Evolutionary conservation across 2,888 invertebrate species (phyloP).

Genomic region (Agrilus mali): DNA sequence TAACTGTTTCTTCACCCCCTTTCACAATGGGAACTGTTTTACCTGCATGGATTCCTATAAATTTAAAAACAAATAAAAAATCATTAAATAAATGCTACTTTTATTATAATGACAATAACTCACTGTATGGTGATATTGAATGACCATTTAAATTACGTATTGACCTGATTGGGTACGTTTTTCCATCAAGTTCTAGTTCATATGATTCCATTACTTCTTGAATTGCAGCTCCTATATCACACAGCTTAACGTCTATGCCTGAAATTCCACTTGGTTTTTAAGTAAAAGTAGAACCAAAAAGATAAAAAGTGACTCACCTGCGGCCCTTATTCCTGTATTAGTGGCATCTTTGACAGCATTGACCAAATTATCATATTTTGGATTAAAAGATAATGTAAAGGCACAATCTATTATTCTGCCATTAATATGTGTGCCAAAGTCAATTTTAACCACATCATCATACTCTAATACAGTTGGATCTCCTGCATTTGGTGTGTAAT

Average conservation of each 20-base stretch:
- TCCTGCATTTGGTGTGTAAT: constrained; percentile 97
- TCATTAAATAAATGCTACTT: constrained; percentile 3
- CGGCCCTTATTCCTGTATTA: constrained; percentile 84
- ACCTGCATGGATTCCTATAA: constrained; percentile 76
- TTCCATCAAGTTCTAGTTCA: constrained; percentile 94
- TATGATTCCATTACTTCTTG: constrained; percentile 99
- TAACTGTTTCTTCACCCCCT: constrained; percentile 92
- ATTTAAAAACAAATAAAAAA: constrained; percentile 2
- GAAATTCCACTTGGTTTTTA: constrained; percentile 23
- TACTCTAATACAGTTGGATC: constrained; percentile 88
- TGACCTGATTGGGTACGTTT: constrained; percentile 90
- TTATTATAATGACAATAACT: constrained; percentile 34
- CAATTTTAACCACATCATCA: constrained; percentile 98
- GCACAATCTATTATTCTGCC: constrained; percentile 98
- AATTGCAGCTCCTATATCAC: constrained; percentile 92
- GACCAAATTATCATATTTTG: constrained; percentile 85
- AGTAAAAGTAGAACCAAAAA: background rate
- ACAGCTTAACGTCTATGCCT: constrained; percentile 93
- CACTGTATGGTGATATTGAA: constrained; percentile 97
- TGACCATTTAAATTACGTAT: constrained; percentile 98
- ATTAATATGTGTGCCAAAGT: constrained; percentile 97
- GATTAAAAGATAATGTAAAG: constrained; percentile 93
- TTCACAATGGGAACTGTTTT: constrained; percentile 99
- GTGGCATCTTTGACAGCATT: constrained; percentile 97
- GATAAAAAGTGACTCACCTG: constrained; percentile 18